Evolutionary conservation across 2,113 vertebrate genomes (phyloP).

Genomic region (Tragelaphus buxtoni): DNA sequence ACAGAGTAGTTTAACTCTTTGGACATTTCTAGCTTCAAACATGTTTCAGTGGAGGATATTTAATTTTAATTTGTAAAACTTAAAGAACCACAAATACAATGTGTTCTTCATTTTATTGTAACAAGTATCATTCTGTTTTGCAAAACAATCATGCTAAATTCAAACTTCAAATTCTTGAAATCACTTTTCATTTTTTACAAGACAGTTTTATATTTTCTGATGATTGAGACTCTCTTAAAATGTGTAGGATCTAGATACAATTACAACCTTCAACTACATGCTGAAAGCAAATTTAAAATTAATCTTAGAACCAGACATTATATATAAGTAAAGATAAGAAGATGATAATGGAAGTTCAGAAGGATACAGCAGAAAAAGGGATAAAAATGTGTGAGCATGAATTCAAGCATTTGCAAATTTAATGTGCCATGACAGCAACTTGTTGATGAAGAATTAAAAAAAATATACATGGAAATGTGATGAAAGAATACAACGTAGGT

Average conservation of each 20-base stretch:
- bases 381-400: neutral
- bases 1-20: neutral
- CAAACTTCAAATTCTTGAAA: slow-evolving; percentile 20
- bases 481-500: neutral
- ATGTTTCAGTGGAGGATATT: neutral
- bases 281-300: slow-evolving; percentile 3
- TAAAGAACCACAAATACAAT: neutral
- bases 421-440: neutral
- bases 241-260: neutral
- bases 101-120: neutral
- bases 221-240: neutral
- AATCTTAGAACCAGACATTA: neutral
- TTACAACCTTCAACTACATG: neutral
- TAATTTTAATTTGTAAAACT: slow-evolving; percentile 16
- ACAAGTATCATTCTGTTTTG: neutral
- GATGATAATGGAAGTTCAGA: neutral
- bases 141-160: neutral
- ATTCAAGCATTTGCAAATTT: neutral
- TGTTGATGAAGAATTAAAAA: neutral
- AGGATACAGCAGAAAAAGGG: neutral
- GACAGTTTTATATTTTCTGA: neutral
- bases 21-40: neutral
- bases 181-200: slow-evolving; percentile 27
- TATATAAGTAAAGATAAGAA: neutral
- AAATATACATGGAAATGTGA: neutral